Evolutionary conservation across 35 echinoderm and acorn worm genomes (phyloP).

Genomic region (Apostichopus californicus): DNA sequence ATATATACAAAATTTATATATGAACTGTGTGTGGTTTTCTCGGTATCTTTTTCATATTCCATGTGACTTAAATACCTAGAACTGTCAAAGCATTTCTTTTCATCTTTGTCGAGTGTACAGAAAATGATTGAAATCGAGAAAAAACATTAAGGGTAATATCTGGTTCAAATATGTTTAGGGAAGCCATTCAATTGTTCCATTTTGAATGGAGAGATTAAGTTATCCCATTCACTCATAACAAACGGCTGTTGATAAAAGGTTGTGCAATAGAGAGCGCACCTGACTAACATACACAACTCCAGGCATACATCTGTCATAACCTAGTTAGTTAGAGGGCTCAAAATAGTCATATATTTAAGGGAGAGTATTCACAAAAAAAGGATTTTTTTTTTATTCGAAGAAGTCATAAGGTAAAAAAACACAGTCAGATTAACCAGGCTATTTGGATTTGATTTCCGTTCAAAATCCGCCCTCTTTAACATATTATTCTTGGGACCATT

Average conservation of each 20-base stretch:
- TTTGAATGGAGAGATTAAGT: conserved; percentile 12
- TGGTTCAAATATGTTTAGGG: conserved; percentile 46
- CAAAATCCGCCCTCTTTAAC: too few species aligned
- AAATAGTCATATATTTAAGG: neutral
- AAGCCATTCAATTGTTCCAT: conserved; percentile 18
- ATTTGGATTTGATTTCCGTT: too few species aligned
- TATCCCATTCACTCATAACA: conserved; percentile 25
- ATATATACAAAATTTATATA: neutral
- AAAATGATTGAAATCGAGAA: conserved; percentile 15
- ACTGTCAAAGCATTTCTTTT: neutral
- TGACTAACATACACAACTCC: conserved; percentile 35
- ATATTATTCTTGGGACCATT: too few species aligned
- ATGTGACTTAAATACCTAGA: neutral
- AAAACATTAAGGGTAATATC: conserved; percentile 37
- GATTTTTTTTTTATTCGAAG: too few species aligned
- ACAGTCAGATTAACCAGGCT: too few species aligned
- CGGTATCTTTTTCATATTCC: neutral
- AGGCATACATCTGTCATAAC: conserved; percentile 29
- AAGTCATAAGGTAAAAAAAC: too few species aligned
- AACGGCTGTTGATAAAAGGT: conserved; percentile 42
- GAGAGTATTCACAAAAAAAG: neutral
- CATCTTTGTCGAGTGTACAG: neutral
- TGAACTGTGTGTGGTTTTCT: neutral
- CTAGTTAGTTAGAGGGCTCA: neutral
- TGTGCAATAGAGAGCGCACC: conserved; percentile 20